phyloP scores from a whole-genome alignment of 2,888 invertebrate species.

The Drosophila flavopinicola region DNA sequence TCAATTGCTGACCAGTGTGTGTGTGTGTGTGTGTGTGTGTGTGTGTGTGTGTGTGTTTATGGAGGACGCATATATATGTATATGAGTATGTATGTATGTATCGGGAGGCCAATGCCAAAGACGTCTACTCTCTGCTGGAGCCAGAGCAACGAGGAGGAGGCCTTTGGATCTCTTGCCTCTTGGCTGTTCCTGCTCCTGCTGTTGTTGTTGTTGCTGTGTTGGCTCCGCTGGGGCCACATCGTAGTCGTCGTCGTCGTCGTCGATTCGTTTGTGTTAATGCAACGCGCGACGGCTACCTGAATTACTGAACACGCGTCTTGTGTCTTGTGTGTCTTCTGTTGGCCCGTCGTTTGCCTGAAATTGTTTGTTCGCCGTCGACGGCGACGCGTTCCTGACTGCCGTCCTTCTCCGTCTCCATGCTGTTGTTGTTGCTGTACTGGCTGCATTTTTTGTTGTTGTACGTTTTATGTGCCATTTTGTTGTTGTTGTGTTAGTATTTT shows the following conservation, averaged over 20 bases:
- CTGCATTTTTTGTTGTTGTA: conserved; percentile 46
- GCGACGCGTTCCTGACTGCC: conserved; percentile 65
- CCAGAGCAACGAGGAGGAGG: conserved; percentile 42
- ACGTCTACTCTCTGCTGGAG: conserved; percentile 47
- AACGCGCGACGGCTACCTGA: conserved; percentile 83
- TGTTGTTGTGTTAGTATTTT: conserved; percentile 64
- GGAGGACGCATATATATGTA: conserved; percentile 52
- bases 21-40: conserved; percentile 7
- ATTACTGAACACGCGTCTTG: conserved; percentile 84
- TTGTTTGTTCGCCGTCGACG: conserved; percentile 76
- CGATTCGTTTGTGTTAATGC: conserved; percentile 83
- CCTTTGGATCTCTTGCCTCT: conserved; percentile 48
- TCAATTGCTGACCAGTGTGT: conserved; percentile 7
- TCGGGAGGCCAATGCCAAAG: conserved; percentile 67
- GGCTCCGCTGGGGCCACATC: conserved; percentile 55
- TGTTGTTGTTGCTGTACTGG: conserved; percentile 13
- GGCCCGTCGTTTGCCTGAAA: conserved; percentile 61
- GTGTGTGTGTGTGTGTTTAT: conserved; percentile 47
- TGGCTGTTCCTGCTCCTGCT: conserved; percentile 22
- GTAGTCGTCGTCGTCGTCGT: conserved; percentile 38
- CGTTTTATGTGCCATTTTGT: conserved; percentile 66
- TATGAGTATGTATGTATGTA: background rate
- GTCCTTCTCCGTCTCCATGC: conserved; percentile 20
- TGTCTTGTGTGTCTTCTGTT: conserved; percentile 78
- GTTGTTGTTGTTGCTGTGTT: conserved; percentile 33